These are phyloP conservation scores for Strigamia crassipes DNA, from an alignment of 2,888 invertebrate species.

Conservation along the genomic window DNA sequence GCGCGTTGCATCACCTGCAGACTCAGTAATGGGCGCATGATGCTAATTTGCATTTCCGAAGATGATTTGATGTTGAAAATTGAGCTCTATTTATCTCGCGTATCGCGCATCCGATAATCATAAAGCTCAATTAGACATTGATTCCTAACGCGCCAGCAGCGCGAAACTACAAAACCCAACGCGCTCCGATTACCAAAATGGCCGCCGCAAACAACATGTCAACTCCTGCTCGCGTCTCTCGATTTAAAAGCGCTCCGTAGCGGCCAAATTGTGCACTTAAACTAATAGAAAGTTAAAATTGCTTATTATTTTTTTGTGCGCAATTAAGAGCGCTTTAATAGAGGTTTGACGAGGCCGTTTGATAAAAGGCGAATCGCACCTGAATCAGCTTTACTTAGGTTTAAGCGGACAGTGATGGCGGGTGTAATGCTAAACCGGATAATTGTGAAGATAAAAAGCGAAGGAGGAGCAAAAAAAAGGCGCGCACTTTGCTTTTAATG, in stretches of 20 bases:
- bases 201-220: no score
- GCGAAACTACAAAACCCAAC: not conserved
- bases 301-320: not conserved
- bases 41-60: not conserved
- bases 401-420: conserved; percentile 15
- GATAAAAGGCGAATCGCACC: not conserved
- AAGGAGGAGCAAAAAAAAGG: not conserved
- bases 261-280: not conserved
- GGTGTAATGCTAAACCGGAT: conserved; percentile 11
- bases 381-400: not conserved
- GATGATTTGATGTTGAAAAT: conserved; percentile 26
- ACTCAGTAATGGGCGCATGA: not conserved
- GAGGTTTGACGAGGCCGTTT: not conserved
- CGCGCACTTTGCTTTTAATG: not conserved
- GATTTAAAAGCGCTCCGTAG: not conserved
- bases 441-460: conserved; percentile 14
- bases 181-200: not conserved
- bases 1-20: not conserved
- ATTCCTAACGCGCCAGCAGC: not conserved
- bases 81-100: conserved; percentile 2
- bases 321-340: not conserved
- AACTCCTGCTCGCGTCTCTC: no score
- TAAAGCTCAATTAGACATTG: not conserved
- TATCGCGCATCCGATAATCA: not conserved
- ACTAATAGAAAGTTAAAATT: not conserved